Conservation (phyloP, 2,888 invertebrate species). For the Drosophila buzzatii region DNA sequence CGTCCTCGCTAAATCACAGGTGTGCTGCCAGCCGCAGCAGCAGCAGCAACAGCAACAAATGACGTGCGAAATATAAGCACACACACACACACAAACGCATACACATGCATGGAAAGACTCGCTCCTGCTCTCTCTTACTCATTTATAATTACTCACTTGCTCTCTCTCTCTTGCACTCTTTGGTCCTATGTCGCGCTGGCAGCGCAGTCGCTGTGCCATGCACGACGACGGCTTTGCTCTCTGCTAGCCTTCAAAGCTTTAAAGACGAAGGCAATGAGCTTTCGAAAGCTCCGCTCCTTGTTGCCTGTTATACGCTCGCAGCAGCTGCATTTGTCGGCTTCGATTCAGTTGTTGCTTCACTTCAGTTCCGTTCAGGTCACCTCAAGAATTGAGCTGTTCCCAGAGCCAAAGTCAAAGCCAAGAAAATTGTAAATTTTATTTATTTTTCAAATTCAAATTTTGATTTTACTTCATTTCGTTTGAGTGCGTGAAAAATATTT, state of each 20-base stretch:
- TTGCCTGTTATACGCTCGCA: constrained; percentile 30
- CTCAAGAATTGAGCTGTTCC: constrained; percentile 27
- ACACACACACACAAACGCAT: constrained; percentile 18
- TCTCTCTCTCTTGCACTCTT: neutral
- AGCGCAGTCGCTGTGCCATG: constrained; percentile 58
- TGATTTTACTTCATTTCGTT: constrained; percentile 1
- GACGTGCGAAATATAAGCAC: constrained; percentile 60
- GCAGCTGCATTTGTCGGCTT: constrained; percentile 60
- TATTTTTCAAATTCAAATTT: constrained; percentile 6
- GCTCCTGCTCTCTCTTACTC: neutral
- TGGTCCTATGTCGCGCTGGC: neutral
- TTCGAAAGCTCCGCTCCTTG: constrained; percentile 32
- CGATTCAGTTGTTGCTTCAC: constrained; percentile 77
- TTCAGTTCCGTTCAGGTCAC: constrained; percentile 70
- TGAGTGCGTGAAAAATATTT: constrained; percentile 9
- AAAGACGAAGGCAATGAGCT: neutral
- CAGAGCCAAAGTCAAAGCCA: constrained; percentile 3
- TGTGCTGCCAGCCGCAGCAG: constrained; percentile 56
- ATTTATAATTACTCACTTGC: neutral
- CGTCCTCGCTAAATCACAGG: constrained; percentile 77
- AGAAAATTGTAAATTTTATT: constrained; percentile 1
- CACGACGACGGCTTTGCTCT: constrained; percentile 34
- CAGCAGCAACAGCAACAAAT: constrained; percentile 26
- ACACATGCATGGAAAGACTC: constrained; percentile 1
- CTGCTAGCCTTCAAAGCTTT: constrained; percentile 46